phyloP scores from a whole-genome alignment of 2,888 invertebrate species.

The Ennomos fuscantarius region DNA sequence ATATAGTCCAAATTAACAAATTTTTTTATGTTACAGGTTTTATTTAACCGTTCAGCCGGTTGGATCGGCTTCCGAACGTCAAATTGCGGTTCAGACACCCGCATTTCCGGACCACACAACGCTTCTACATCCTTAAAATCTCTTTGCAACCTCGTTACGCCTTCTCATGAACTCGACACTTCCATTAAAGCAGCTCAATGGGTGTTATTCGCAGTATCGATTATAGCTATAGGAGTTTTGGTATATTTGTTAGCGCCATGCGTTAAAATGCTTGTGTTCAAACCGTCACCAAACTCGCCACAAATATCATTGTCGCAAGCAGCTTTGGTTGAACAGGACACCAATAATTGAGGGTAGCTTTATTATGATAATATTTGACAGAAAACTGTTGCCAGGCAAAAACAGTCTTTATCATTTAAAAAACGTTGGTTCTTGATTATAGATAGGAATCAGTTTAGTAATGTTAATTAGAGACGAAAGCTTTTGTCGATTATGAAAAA shows the following conservation, averaged over 20 bases:
- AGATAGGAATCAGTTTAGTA: too few species aligned
- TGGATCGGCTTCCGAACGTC: conserved; percentile 77
- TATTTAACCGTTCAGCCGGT: conserved; percentile 77
- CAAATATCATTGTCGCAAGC: conserved; percentile 73
- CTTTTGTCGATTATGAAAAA: too few species aligned
- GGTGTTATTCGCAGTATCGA: conserved; percentile 66
- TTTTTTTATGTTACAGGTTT: conserved; percentile 56
- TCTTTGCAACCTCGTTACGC: conserved; percentile 33
- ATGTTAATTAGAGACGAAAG: too few species aligned
- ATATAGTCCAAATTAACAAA: too few species aligned
- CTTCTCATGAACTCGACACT: conserved; percentile 54
- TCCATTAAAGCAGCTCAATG: conserved; percentile 74
- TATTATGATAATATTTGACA: conserved; percentile 4
- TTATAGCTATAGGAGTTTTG: conserved; percentile 65
- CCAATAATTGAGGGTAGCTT: neutral
- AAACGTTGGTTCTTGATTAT: too few species aligned
- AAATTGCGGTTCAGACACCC: conserved; percentile 70
- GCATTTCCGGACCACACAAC: conserved; percentile 71
- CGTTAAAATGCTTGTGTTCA: conserved; percentile 58
- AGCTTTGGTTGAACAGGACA: conserved; percentile 59
- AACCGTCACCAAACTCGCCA: conserved; percentile 54
- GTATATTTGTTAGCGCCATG: conserved; percentile 71
- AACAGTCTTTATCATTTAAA: too few species aligned
- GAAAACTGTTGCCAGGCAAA: too few species aligned
- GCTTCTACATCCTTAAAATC: conserved; percentile 53